Evolutionary conservation across 1,140 invertebrate genomes (phyloP).

Genomic region (Vollenhovia emeryi): DNA sequence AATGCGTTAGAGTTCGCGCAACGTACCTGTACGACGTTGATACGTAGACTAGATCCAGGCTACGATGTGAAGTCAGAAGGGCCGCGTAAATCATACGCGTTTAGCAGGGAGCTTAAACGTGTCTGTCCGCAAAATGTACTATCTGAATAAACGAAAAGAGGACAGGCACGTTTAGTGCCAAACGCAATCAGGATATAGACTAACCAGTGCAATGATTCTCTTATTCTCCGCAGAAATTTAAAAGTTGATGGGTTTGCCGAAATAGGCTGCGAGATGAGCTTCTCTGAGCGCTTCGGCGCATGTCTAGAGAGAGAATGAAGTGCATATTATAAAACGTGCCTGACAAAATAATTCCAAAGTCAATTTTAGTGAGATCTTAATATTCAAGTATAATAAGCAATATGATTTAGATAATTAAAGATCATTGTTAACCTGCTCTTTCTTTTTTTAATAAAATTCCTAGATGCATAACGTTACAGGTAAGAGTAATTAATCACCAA

Average conservation of each 20-base stretch:
- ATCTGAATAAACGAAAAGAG: neutral
- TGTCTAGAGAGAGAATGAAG: conserved; percentile 89
- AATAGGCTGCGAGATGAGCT: conserved; percentile 97
- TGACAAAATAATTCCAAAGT: neutral
- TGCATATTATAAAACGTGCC: neutral
- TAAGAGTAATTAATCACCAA: neutral
- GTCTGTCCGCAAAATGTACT: neutral
- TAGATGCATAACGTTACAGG: neutral
- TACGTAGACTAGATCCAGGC: conserved; percentile 78
- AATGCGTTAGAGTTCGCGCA: conserved; percentile 49
- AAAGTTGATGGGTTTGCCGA: conserved; percentile 99
- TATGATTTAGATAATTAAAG: neutral
- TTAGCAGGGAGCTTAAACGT: neutral
- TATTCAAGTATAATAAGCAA: neutral
- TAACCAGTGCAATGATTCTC: neutral
- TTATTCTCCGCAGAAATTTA: conserved; percentile 82
- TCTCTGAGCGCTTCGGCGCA: conserved; percentile 99
- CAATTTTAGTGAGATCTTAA: neutral
- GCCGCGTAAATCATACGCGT: conserved; percentile 37
- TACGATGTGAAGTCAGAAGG: conserved; percentile 74
- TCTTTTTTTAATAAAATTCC: neutral
- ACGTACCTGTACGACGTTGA: conserved; percentile 70
- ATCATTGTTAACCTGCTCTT: neutral
- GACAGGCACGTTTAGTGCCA: conserved; percentile 40
- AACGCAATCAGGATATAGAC: neutral